Conservation (phyloP, 2,113 vertebrate species). For the Ceyx cyanopectus region DNA sequence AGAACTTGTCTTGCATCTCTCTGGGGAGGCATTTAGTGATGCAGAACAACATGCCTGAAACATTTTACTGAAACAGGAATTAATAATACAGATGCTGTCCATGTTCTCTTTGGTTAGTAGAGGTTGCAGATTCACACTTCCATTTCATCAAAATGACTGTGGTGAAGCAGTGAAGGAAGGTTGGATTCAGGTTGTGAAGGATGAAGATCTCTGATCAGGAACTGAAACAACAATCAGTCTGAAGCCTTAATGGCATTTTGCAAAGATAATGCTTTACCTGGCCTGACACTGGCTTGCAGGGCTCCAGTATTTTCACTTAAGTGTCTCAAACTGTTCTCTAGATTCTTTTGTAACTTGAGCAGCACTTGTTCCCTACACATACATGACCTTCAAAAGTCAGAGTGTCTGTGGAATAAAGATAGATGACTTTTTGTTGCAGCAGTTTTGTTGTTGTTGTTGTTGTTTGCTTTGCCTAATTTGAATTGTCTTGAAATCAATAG, state of each 20-base stretch:
- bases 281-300: background rate
- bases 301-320: background rate
- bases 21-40: background rate
- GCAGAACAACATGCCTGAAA: background rate
- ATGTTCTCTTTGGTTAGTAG: background rate
- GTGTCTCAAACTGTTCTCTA: constrained; percentile 8
- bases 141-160: background rate
- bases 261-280: background rate
- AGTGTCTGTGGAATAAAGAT: background rate
- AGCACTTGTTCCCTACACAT: background rate
- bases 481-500: constrained; percentile 30
- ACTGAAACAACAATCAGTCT: background rate
- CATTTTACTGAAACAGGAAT: background rate
- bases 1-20: background rate
- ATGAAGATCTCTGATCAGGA: background rate
- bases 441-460: background rate
- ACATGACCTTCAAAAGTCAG: background rate
- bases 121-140: background rate
- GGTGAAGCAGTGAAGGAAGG: background rate
- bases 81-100: background rate
- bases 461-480: background rate
- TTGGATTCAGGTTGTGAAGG: background rate
- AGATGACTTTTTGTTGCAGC: background rate
- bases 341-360: constrained; percentile 2
- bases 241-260: background rate